A percentile compares a stretch with the other conserved stretches of the same genome.
phyloP scores from a whole-genome alignment of 2,797 vertebrate species.

The Ataeniobius toweri region DNA sequence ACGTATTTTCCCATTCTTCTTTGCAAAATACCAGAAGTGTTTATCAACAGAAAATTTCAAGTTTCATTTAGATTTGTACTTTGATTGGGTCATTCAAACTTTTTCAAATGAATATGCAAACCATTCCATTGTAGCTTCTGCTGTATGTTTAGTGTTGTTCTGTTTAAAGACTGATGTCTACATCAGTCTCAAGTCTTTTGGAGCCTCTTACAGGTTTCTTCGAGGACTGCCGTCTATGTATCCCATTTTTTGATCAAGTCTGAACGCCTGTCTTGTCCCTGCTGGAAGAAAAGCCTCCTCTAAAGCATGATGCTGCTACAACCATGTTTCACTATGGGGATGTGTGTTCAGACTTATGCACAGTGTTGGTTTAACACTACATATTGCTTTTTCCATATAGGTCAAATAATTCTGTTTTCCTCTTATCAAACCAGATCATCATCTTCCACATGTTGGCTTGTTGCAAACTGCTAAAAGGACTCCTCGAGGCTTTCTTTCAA shows the following conservation, averaged over 20 bases:
- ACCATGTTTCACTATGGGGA: background rate
- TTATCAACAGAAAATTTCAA: background rate
- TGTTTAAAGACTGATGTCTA: background rate
- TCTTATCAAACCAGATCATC: no score
- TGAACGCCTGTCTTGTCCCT: background rate
- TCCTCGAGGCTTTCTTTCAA: background rate
- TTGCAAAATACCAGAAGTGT: background rate
- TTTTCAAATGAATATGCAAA: background rate
- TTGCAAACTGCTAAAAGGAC: background rate
- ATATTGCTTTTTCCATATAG: background rate
- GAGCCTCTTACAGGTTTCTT: background rate
- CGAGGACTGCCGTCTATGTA: background rate
- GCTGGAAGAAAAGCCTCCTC: background rate
- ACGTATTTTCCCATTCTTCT: background rate
- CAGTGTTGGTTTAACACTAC: background rate
- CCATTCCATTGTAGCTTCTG: background rate
- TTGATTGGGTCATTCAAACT: background rate
- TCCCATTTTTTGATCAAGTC: background rate
- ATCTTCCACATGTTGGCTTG: background rate
- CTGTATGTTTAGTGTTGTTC: background rate
- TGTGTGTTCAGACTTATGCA: background rate
- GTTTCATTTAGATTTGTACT: background rate
- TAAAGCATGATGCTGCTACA: background rate
- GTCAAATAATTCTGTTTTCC: background rate
- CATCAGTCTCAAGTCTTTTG: background rate